Base-by-base conservation (phyloP, 2,888 invertebrate genomes). In the Toxonevra muliebris region DNA sequence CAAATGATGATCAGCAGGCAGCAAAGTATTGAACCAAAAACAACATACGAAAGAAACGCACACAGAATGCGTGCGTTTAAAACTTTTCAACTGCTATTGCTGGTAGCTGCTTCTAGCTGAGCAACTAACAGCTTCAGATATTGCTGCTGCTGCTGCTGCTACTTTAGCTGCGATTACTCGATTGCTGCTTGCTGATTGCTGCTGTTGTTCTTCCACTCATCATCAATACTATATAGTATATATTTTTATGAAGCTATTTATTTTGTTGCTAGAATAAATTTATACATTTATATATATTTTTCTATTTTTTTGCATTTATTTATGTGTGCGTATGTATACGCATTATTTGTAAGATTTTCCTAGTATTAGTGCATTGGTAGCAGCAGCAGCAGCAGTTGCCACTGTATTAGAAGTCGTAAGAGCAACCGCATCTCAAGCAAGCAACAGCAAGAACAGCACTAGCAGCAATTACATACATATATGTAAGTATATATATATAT, bases 1-100 rank as follows among this genome's bases (percentile, higher is more conserved):
- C 60, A 59, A 65, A 60, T 53, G 57, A 52, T 55, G 57, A 57
- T 54, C 61, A 42, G 17, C 55, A 62, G 55, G 9, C 42, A 42
- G 52, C 53, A 45, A 30, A 54, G 59, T n/a, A n/a, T n/a, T n/a
- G n/a, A n/a, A n/a, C n/a, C 52, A 57, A 48, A 48, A 59, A 45
- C 54, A 50, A 30, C 43, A 30, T 19, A 20, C 17, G 43, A 45
- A 30, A 2, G 7, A 30, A 30, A 30, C 30, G 30, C 30, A 30
- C 30, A 30, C 30, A 58, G 19, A 42, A 58, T 59, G 59, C 59
- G 59, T 59, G 59, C 59, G 59, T 52, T 61, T 30, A 4, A 30
- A 30, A 30, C 2, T 30, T 30, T 30, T 7, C 30, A 30, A 30
- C 30, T 30, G 30, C 30, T 30, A 30, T 7, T 30, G 30, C 30